Evolutionary conservation across 2,113 vertebrate genomes (phyloP).

Genomic region (Sturnira hondurensis): DNA sequence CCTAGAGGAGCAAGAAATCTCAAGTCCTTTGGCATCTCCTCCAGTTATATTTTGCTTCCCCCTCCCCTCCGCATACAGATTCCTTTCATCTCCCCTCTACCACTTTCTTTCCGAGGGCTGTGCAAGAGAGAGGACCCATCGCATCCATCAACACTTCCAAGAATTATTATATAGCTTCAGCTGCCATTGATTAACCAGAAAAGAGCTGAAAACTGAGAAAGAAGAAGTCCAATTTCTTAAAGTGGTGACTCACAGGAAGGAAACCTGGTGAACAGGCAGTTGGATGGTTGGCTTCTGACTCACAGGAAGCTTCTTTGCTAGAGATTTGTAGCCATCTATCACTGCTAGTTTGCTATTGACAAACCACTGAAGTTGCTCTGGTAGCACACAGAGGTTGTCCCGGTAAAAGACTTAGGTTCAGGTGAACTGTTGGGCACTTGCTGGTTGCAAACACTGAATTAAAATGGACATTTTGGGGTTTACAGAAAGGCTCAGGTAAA

Average conservation of each 20-base stretch:
- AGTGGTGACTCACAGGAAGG: constrained; percentile 68
- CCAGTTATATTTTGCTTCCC: not conserved
- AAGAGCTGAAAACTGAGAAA: constrained; percentile 36
- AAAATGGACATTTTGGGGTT: not conserved
- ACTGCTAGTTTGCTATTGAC: not conserved
- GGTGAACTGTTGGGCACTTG: not conserved
- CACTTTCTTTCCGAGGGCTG: not conserved
- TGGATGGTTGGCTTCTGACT: constrained; percentile 58
- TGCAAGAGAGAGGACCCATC: not conserved
- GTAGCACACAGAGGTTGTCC: not conserved
- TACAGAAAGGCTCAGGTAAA: not conserved
- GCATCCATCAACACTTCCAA: not conserved
- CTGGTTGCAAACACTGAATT: not conserved
- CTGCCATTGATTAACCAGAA: not conserved
- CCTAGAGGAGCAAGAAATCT: not conserved
- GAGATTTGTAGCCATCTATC: not conserved
- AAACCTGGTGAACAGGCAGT: constrained; percentile 43
- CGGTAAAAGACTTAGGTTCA: not conserved
- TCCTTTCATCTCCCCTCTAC: not conserved
- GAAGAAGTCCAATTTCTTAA: constrained; percentile 37
- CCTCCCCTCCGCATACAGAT: not conserved
- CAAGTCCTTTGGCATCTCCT: not conserved
- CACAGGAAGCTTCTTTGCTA: constrained; percentile 37
- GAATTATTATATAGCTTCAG: not conserved
- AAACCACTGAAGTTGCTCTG: not conserved